Percentiles rank a stretch among this genome's conserved stretches.
These are phyloP conservation scores for Pegea sp. DNA, from an alignment of 23 tunicate species.

Conservation along the genomic window DNA sequence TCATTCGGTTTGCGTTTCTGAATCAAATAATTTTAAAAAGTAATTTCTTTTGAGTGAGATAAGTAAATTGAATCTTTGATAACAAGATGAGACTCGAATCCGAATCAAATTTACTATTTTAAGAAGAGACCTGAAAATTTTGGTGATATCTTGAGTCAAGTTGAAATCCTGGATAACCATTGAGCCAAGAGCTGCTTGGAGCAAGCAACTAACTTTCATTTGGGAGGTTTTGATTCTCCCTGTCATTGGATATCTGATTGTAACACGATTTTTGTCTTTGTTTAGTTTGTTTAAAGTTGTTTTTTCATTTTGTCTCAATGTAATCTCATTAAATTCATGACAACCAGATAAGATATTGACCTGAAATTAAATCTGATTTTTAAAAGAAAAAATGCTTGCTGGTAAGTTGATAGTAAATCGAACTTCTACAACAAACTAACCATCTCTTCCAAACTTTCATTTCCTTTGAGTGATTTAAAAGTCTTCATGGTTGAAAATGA, in stretches of 20 bases:
- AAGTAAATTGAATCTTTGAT: too few relatives aligned
- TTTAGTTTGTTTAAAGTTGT: constrained; percentile 43
- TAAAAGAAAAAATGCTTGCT: too few relatives aligned
- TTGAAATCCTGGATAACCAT: constrained; percentile 51
- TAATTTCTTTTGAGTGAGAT: too few relatives aligned
- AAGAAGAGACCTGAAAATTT: constrained; percentile 63
- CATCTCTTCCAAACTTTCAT: constrained; percentile 24
- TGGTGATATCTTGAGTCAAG: constrained; percentile 56
- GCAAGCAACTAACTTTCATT: constrained; percentile 75
- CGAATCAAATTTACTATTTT: too few relatives aligned
- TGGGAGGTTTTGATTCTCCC: constrained; percentile 46
- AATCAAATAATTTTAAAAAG: too few relatives aligned
- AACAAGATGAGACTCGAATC: too few relatives aligned
- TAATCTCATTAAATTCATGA: constrained; percentile 55
- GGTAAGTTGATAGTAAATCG: background rate
- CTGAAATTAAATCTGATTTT: constrained; percentile 3
- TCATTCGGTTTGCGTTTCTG: constrained; percentile 47
- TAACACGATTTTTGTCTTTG: constrained; percentile 50
- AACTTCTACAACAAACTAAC: constrained; percentile 1
- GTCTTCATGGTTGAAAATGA: constrained; percentile 57
- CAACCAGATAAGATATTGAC: constrained; percentile 15
- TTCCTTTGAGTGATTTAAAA: constrained; percentile 10
- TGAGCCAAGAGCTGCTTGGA: constrained; percentile 60
- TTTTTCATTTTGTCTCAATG: constrained; percentile 46
- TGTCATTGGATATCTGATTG: constrained; percentile 42